Evolutionary conservation across 2,888 invertebrate genomes (phyloP).

Genomic region (Pogonocherus hispidulus): DNA sequence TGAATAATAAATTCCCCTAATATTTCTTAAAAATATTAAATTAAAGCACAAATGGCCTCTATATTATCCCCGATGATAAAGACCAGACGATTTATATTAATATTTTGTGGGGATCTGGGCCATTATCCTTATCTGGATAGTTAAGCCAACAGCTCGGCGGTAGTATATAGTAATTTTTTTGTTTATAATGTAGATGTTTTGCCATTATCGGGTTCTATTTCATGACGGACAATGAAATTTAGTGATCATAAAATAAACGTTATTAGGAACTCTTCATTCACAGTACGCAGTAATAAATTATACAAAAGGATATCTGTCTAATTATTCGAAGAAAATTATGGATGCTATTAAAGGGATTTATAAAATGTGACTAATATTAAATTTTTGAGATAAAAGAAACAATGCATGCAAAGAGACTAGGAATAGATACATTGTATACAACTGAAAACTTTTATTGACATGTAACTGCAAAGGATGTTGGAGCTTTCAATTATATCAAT

Average conservation of each 20-base stretch:
- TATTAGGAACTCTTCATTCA: not conserved
- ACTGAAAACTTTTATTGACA: no score
- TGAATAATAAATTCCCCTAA: conserved; percentile 12
- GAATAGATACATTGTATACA: no score
- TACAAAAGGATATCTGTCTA: not conserved
- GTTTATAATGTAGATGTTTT: not conserved
- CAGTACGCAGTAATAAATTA: not conserved
- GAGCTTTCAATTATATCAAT: no score
- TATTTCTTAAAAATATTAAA: conserved; percentile 22
- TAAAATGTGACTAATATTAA: no score
- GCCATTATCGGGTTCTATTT: not conserved
- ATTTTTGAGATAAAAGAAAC: no score
- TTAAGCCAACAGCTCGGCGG: conserved; percentile 4
- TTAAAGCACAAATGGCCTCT: conserved; percentile 3
- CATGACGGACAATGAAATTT: conserved; percentile 4
- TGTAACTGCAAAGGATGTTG: no score
- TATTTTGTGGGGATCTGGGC: conserved; percentile 9
- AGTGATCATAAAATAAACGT: not conserved
- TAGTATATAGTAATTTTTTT: not conserved
- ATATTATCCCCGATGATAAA: conserved; percentile 12
- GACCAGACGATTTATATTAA: conserved; percentile 23
- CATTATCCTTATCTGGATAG: conserved; percentile 17
- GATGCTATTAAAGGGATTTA: not conserved
- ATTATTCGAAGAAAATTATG: not conserved
- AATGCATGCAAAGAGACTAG: no score